phyloP scores from a whole-genome alignment of 2,888 invertebrate genomes.

The Abrostola triplasia region DNA sequence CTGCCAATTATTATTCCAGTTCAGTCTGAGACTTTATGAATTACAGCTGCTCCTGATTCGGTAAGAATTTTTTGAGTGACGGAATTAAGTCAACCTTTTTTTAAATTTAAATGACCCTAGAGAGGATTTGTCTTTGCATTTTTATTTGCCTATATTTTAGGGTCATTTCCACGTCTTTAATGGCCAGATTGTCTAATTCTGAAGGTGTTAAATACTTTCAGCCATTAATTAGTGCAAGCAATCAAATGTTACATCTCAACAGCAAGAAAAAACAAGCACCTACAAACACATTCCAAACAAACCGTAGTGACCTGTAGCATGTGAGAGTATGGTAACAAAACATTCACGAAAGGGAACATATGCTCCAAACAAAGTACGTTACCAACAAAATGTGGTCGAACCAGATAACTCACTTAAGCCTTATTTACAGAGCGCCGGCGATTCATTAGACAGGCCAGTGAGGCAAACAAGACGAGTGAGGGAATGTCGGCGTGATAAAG shows the following conservation, averaged over 20 bases:
- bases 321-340: conserved; percentile 13
- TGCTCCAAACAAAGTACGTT: conserved; percentile 31
- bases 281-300: conserved; percentile 3
- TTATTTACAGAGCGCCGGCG: conserved; percentile 36
- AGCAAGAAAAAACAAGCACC: background rate
- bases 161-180: too few species aligned
- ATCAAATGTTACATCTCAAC: too few species aligned
- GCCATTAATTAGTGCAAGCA: background rate
- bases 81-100: too few species aligned
- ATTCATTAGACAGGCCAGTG: conserved; percentile 41
- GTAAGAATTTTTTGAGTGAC: too few species aligned
- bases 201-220: too few species aligned
- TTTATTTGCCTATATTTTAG: too few species aligned
- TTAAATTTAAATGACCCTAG: too few species aligned
- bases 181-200: too few species aligned
- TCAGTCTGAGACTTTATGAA: too few species aligned
- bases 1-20: background rate
- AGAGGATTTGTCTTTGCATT: too few species aligned
- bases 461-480: conserved; percentile 28
- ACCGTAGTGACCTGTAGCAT: conserved; percentile 28
- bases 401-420: conserved; percentile 46
- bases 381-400: conserved; percentile 33
- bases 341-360: conserved; percentile 23
- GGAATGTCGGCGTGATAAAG: conserved; percentile 18
- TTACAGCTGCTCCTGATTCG: too few species aligned